These are phyloP conservation scores for Protonemura montana DNA, from an alignment of 2,888 invertebrate species.

Conservation along the genomic window DNA sequence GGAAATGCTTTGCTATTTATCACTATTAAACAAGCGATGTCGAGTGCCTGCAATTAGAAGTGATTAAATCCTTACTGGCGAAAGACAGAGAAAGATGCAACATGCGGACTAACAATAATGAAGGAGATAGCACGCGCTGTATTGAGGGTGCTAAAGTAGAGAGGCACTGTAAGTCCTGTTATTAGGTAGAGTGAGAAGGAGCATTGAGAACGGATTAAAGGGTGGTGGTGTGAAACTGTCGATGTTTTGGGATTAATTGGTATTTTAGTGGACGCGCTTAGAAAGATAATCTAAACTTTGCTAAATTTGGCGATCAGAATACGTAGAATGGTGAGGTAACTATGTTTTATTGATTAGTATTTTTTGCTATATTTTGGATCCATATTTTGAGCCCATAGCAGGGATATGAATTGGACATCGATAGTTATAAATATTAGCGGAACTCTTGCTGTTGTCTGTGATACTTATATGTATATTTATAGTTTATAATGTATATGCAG, in stretches of 20 bases:
- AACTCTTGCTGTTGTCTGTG: too few relatives aligned
- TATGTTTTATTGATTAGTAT: too few relatives aligned
- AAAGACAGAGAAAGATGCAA: conserved; percentile 1
- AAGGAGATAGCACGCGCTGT: not conserved
- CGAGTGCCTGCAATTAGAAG: conserved; percentile 48
- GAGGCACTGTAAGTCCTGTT: not conserved
- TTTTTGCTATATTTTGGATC: too few relatives aligned
- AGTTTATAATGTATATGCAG: too few relatives aligned
- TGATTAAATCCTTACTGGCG: conserved; percentile 48
- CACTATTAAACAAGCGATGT: conserved; percentile 48
- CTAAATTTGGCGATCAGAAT: too few relatives aligned
- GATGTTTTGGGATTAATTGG: conserved; percentile 18
- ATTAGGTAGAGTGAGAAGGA: too few relatives aligned
- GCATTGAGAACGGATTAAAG: not conserved
- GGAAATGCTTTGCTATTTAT: conserved; percentile 46
- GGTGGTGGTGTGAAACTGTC: conserved; percentile 19
- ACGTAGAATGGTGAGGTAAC: too few relatives aligned
- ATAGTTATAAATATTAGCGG: too few relatives aligned
- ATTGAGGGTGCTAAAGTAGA: not conserved
- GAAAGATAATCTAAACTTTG: not conserved
- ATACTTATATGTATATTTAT: too few relatives aligned
- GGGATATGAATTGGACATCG: too few relatives aligned
- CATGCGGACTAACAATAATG: not conserved
- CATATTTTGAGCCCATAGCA: too few relatives aligned
- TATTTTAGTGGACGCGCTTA: conserved; percentile 8